Base-by-base conservation (phyloP, 92 coral and sea anemone genomes). In the Epizoanthus stellaris region DNA sequence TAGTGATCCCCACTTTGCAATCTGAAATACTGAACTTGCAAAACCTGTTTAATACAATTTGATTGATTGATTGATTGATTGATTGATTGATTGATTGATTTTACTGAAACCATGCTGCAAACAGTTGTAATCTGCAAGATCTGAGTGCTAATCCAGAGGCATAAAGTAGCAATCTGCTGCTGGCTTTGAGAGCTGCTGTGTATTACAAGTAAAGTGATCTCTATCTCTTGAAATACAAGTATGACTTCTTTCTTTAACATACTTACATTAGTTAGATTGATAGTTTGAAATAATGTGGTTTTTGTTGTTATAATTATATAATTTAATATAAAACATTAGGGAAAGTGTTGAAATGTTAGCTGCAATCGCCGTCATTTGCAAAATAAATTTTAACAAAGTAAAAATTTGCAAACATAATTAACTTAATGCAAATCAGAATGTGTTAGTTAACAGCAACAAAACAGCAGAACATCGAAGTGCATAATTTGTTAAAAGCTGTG, bases 141-240 rank as follows among this genome's bases (percentile, higher is more conserved):
- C 16, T 68, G 19, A 3, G 17, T 4, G 45, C 39, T 17, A 38
- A 3, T 67, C 4, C 71, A 10, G 3, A 20, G 21, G 2, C 17
- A 21, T 13, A 67, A 43, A 10, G 21, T 17, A 38, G 19, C n/a
- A 67, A 34, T 68, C 16, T 68, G 73, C 39, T 68, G 73, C 21
- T 68, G 73, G 49, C 43, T 16, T 68, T 68, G 73, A 38, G 45
- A 15, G 43, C 52, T 68, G 49, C 49, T 68, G 73, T 38, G 73
- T 38, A 14, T 15, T 3, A 68, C 10, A 68, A 68, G 7, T 38
- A 64, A 64, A 64, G 34, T 64, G 69, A 10, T 64, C n/a, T 59
- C 5, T 13, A 59, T 13, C 64, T 13, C 4, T 15, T 59, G 5
- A 59, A 59, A 59, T 1, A 8, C 21, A 16, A 13, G 21, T 64